Percentiles rank a stretch among this genome's conserved stretches.
Evolutionary conservation across 2,113 vertebrate species (phyloP).

Genomic region (Charadrius vociferus): DNA sequence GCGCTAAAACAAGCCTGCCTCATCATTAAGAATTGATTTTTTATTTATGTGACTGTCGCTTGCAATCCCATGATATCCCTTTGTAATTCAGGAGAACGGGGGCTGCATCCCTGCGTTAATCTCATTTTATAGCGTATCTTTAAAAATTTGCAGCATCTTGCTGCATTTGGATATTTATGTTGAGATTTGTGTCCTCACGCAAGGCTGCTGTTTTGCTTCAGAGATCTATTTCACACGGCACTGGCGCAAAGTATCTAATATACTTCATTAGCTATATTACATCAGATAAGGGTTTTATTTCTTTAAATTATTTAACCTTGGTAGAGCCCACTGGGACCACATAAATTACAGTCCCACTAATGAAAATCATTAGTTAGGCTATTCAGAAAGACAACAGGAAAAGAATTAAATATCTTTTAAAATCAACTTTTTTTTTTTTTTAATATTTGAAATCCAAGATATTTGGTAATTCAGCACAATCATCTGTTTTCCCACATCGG

Average conservation of each 20-base stretch:
- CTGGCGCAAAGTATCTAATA: slow-evolving; percentile 43
- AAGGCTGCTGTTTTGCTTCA: slow-evolving; percentile 53
- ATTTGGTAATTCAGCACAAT: background rate
- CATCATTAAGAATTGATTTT: slow-evolving; percentile 82
- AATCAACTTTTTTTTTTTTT: background rate
- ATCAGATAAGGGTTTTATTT: slow-evolving; percentile 73
- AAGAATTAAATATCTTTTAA: slow-evolving; percentile 50
- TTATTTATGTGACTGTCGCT: slow-evolving; percentile 78
- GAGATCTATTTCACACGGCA: slow-evolving; percentile 48
- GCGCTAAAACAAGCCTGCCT: slow-evolving; percentile 73
- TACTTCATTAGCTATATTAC: slow-evolving; percentile 76
- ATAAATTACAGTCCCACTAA: slow-evolving; percentile 77
- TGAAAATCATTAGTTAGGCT: slow-evolving; percentile 80
- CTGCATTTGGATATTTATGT: slow-evolving; percentile 72
- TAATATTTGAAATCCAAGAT: background rate
- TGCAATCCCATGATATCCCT: slow-evolving; percentile 73
- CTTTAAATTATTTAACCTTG: slow-evolving; percentile 84
- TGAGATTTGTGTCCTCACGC: slow-evolving; percentile 73
- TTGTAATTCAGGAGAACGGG: slow-evolving; percentile 60
- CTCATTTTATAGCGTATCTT: slow-evolving; percentile 69
- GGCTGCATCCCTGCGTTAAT: slow-evolving; percentile 45
- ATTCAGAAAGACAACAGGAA: slow-evolving; percentile 57
- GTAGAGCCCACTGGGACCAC: slow-evolving; percentile 69
- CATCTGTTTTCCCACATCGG: background rate
- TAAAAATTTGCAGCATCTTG: slow-evolving; percentile 73